These are phyloP conservation scores for Cettia cetti DNA, from an alignment of 2,113 vertebrate species.

Conservation along the genomic window DNA sequence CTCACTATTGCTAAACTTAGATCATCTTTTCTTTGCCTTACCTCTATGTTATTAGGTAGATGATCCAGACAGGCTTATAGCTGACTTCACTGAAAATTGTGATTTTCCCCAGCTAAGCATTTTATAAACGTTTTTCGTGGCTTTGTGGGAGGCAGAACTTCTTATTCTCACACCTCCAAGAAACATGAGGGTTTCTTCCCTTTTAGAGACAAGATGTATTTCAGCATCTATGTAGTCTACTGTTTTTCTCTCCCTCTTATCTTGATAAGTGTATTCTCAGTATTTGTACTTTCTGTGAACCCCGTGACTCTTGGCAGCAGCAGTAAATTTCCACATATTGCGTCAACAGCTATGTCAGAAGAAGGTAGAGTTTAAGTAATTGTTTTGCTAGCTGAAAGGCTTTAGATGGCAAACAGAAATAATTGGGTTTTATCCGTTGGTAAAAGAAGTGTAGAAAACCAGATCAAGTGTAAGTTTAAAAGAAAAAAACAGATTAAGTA, in stretches of 20 bases:
- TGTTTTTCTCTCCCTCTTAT: neutral
- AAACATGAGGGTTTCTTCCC: neutral
- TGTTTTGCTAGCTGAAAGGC: neutral
- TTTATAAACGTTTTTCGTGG: neutral
- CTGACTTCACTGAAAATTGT: neutral
- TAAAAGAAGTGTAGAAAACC: neutral
- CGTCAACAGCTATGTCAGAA: neutral
- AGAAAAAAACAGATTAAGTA: neutral
- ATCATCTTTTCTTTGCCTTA: neutral
- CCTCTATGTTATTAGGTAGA: neutral
- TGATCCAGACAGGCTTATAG: neutral
- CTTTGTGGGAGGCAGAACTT: neutral
- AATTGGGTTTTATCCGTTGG: neutral
- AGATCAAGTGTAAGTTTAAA: neutral
- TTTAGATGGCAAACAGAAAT: constrained; percentile 5
- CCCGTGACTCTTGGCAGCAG: neutral
- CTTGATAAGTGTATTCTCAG: neutral
- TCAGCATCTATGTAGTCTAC: neutral
- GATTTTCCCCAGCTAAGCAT: neutral
- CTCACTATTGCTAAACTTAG: neutral
- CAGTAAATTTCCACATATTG: neutral
- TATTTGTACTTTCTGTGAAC: neutral
- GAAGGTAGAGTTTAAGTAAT: neutral
- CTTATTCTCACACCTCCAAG: neutral
- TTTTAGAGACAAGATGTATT: neutral